Evolutionary conservation across 1,140 invertebrate species (phyloP), one percentile per base, ranked within the genome.

Genomic region (Diabrotica virgifera): DNA sequence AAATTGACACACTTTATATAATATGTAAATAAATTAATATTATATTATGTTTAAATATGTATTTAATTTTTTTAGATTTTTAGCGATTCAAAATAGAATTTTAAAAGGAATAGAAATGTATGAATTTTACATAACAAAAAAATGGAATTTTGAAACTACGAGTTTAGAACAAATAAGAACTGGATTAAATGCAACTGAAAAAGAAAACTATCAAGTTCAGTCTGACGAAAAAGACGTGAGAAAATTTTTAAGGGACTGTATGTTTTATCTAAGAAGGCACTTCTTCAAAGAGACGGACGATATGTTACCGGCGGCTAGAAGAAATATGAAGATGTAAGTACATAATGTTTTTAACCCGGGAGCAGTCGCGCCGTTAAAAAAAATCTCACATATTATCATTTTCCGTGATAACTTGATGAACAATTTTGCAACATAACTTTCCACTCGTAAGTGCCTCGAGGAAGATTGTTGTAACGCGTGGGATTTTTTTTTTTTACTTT

Each of bases 261-360:
- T 78, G 5, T 65, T 76, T 36, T 75, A 77, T 12, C 74, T 79
- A 11, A 73, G 84, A 59, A 72, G 79, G 61, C 84, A 81, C 69
- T 79, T 85, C 37, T 74, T 86, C 8, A 83, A 85, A 65, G 85
- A 86, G 75, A 77, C 80, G 54, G 81, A 81, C 12, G 79, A 80
- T 5, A 85, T 83, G 7, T 65, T 87, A 38, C 84, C 85, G 10
- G 79, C 80, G 36, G 82, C 82, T 13, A 74, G 74, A 59, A 77
- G 78, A 53, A 82, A 82, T 68, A 77, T 82, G 73, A 72, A 73
- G 71, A 76, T 76, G 72, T 74, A 66, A 70, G 69, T 70, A 35
- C 5, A 59, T 12, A 24, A 24, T 24, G 24, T 24, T 24, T 24
- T 24, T 24, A 2, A 24, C n/a, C n/a, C n/a, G n/a, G n/a, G n/a